These are phyloP conservation scores for Hirtodrosophila cameraria DNA, from an alignment of 2,888 invertebrate species.

Conservation along the genomic window DNA sequence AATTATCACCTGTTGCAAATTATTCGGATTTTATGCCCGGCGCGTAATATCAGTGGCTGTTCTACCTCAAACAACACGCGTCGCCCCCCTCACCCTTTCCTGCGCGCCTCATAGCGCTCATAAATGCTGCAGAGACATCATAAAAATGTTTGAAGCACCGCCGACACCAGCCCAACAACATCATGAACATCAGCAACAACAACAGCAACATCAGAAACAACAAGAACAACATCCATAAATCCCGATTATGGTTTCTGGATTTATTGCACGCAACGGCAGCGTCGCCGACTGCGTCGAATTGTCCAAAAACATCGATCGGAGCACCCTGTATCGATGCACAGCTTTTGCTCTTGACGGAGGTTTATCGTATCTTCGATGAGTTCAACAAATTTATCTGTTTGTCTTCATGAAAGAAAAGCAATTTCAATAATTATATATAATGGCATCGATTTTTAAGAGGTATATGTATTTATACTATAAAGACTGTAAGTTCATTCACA, in stretches of 20 bases:
- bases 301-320: conserved; percentile 32
- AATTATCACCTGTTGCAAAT: conserved; percentile 81
- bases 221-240: conserved; percentile 71
- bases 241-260: conserved; percentile 79
- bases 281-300: neutral
- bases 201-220: conserved; percentile 47
- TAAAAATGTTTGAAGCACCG: conserved; percentile 78
- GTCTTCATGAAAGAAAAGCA: neutral
- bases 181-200: conserved; percentile 40
- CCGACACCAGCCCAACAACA: conserved; percentile 54
- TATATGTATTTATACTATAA: too few species aligned
- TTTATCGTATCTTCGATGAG: neutral
- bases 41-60: conserved; percentile 76
- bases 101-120: conserved; percentile 49
- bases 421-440: neutral
- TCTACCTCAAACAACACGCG: conserved; percentile 36
- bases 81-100: conserved; percentile 5
- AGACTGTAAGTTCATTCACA: too few species aligned
- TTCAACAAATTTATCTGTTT: neutral
- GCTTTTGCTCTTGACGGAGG: too few species aligned
- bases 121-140: conserved; percentile 79
- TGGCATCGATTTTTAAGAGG: conserved; percentile 8
- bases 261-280: conserved; percentile 64
- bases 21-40: conserved; percentile 71
- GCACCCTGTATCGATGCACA: conserved; percentile 29